Evolutionary conservation across 2,113 vertebrate genomes (phyloP).

Genomic region (Nothocercus nigrocapillus): DNA sequence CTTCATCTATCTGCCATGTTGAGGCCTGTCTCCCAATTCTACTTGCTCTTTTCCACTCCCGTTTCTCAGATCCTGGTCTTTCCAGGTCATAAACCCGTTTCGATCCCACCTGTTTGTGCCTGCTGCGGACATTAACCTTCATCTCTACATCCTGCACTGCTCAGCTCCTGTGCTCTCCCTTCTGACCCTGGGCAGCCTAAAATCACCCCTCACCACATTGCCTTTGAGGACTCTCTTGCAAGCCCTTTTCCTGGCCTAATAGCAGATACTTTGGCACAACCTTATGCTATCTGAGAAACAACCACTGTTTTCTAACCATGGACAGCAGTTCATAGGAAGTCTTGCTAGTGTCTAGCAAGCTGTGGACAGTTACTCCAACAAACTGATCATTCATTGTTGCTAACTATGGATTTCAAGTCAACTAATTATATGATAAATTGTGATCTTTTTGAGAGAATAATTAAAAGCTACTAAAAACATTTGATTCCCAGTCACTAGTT

Average conservation of each 20-base stretch:
- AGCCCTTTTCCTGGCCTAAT: neutral
- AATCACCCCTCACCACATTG: neutral
- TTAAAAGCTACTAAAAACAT: constrained; percentile 35
- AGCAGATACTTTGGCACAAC: neutral
- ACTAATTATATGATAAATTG: constrained; percentile 19
- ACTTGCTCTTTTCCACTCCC: neutral
- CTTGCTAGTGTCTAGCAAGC: neutral
- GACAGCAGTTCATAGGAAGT: constrained; percentile 9
- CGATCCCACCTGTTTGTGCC: neutral
- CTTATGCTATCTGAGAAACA: constrained; percentile 35
- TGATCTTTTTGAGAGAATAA: constrained; percentile 33
- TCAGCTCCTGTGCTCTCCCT: neutral
- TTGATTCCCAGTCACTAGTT: constrained; percentile 20
- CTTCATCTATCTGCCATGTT: neutral
- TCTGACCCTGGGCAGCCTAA: neutral
- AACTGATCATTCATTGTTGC: constrained; percentile 29
- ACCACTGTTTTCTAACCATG: neutral
- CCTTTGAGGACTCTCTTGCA: neutral
- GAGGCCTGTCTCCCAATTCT: neutral
- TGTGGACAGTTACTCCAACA: neutral
- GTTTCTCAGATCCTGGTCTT: neutral
- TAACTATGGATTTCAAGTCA: constrained; percentile 24
- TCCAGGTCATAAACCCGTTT: neutral
- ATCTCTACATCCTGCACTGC: neutral
- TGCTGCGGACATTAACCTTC: neutral